Evolutionary conservation across 2,888 invertebrate genomes (phyloP).

Genomic region (Pogonocherus hispidulus): DNA sequence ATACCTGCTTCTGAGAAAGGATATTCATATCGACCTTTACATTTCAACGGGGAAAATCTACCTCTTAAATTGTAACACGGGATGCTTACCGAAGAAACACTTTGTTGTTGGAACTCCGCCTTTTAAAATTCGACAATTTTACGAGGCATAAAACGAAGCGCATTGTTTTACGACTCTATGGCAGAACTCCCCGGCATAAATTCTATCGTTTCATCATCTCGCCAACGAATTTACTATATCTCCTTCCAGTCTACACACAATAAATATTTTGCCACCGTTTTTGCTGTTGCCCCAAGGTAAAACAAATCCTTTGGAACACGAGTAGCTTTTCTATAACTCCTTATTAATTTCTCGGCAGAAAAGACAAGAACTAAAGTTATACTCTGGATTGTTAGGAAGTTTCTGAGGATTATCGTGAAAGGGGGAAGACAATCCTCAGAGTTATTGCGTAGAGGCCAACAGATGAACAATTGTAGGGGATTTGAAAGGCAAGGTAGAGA

Average conservation of each 20-base stretch:
- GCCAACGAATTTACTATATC: too few relatives aligned
- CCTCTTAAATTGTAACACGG: too few relatives aligned
- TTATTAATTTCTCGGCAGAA: slow-evolving; percentile 48
- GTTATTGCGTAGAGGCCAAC: background rate
- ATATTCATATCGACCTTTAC: too few relatives aligned
- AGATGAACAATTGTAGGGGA: too few relatives aligned
- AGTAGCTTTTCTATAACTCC: slow-evolving; percentile 50
- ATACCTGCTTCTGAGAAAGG: too few relatives aligned
- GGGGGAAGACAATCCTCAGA: slow-evolving; percentile 33
- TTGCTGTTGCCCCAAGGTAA: slow-evolving; percentile 11
- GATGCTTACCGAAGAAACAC: too few relatives aligned
- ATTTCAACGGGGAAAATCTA: too few relatives aligned
- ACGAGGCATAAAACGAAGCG: background rate
- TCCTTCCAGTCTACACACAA: background rate
- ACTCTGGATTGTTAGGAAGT: slow-evolving; percentile 38
- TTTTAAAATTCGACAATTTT: slow-evolving; percentile 2
- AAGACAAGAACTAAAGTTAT: slow-evolving; percentile 46
- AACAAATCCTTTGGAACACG: slow-evolving; percentile 23
- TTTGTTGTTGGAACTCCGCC: background rate
- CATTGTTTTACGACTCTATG: background rate
- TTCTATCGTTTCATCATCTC: too few relatives aligned
- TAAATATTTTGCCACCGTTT: background rate
- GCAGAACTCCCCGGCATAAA: background rate
- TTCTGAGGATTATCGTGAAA: slow-evolving; percentile 41
- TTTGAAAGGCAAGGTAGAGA: background rate